These are phyloP conservation scores for Acleris sparsana DNA, from an alignment of 2,888 invertebrate genomes.

Conservation along the genomic window DNA sequence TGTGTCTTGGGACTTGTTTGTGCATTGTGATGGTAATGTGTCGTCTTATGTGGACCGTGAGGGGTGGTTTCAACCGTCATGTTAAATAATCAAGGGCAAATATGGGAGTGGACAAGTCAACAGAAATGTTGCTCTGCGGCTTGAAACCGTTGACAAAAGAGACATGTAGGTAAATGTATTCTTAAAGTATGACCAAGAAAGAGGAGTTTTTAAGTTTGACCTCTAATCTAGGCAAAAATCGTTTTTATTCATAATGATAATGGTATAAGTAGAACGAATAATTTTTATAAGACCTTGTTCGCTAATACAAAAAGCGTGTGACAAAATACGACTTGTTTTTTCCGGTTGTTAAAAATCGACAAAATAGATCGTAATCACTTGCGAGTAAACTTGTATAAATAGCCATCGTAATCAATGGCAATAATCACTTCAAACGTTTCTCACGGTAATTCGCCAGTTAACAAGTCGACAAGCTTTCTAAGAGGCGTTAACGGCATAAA, in stretches of 20 bases:
- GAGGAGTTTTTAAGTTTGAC: no score
- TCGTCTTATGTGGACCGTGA: background rate
- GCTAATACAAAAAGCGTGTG: no score
- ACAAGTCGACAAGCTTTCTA: conserved; percentile 57
- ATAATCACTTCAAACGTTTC: conserved; percentile 54
- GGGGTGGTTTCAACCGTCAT: background rate
- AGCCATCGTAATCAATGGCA: conserved; percentile 6
- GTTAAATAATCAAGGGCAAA: background rate
- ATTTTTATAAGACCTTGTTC: no score
- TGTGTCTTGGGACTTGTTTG: conserved; percentile 26
- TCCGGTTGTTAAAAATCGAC: no score
- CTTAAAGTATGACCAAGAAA: no score
- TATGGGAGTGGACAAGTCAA: background rate
- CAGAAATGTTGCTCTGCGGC: background rate
- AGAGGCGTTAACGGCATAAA: conserved; percentile 62
- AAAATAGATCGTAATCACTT: conserved; percentile 14
- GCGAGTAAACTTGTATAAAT: conserved; percentile 10
- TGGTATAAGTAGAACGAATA: background rate
- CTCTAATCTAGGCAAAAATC: no score
- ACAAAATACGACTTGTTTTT: no score
- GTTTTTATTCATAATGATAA: no score
- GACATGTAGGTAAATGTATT: no score
- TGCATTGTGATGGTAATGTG: conserved; percentile 8
- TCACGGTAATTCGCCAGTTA: conserved; percentile 72
- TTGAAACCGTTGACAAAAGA: no score